Base-by-base conservation (phyloP, 2,113 vertebrate species). In the Aegypius monachus region DNA sequence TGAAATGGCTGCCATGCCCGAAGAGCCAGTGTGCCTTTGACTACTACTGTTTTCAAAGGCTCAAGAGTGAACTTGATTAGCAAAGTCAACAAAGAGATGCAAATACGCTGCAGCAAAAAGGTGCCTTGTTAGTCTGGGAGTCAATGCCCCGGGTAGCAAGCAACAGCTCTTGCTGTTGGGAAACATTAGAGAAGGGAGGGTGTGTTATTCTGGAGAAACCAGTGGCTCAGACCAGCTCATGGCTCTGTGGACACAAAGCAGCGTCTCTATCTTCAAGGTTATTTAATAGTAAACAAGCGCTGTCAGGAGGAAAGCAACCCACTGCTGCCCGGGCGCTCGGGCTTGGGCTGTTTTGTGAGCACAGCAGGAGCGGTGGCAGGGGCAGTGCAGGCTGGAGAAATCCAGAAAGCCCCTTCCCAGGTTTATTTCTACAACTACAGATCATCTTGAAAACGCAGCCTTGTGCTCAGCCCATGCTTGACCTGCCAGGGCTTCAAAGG, bases 21-120 rank as follows among this genome's bases (percentile, higher is more conserved):
- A 48, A 89, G 81, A 94, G 47, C 67, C 58, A 27, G 62, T 2
- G 31, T 58, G 81, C 73, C 65, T 96, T 65, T 79, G 83, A 94
- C 78, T 65, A 23, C n/a, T 15, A 7, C 71, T 43, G 50, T 61
- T 95, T 91, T 86, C 93, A 94, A 96, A 96, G 84, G 77, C 91
- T 85, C 38, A 34, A 74, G 59, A 87, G 73, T 16, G 84, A 93
- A 89, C 87, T 80, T 67, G 96, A 94, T 96, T 96, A 96, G 81
- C 67, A 91, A 95, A 91, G 90, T 93, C 94, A 97, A 95, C 95
- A 96, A 89, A 96, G 94, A 74, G 74, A 96, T 91, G 94, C 87
- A 95, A 96, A 97, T 94, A 80, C 0, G 2, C 62, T 26, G 25
- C 93, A 55, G 95, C 62, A 81, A n/a, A 75, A 87, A 94, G 78